Base-by-base conservation (phyloP, 2,888 invertebrate species). In the Adela reaumurella region DNA sequence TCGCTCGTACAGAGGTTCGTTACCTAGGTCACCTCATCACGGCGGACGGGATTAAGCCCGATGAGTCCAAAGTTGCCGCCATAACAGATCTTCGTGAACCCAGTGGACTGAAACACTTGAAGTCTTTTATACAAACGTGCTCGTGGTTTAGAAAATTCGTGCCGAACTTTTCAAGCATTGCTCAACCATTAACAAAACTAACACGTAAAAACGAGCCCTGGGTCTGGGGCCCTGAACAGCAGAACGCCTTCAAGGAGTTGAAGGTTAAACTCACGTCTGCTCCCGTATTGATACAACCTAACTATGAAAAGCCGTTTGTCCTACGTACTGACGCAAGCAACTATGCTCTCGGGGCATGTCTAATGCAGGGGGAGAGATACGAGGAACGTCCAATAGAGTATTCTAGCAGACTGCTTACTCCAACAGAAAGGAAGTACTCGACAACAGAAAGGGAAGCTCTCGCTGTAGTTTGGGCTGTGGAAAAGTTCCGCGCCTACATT, bases 401-500 rank as follows among this genome's bases (percentile, higher is more conserved):
- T 44, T 42, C 43, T 35, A 59, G 57, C 44, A 47, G 59, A 17
- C 44, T 59, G 0, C 29, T 61, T 14, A 54, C 49, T 0, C 8
- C 43, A 10, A 57, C 61, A 11, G 68, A 76, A 53, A 48, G 52
- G 1, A 69, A 67, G 16, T 72, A 73, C 45, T 55, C 62, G 0
- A 65, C 66, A 0, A 69, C 67, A 0, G 71, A 76, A 50, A 56
- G 65, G 11, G 76, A 77, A 55, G 61, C 58, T 0, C 51, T 64
- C n/a, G 61, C 64, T 0, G 47, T 47, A n/a, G 47, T 47, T 3
- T 47, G 58, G 1, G 35, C 35, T 14, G 4, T 35, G n/a, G 50
- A 49, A 1, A 50, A 49, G 11, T 59, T 57, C 43, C 43, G 58
- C 2, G 54, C 65, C 55, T 52, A 57, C 66, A 50, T 58, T 63